Evolutionary conservation across 2,797 vertebrate species (phyloP).

Genomic region (Arrhamphus sclerolepis): DNA sequence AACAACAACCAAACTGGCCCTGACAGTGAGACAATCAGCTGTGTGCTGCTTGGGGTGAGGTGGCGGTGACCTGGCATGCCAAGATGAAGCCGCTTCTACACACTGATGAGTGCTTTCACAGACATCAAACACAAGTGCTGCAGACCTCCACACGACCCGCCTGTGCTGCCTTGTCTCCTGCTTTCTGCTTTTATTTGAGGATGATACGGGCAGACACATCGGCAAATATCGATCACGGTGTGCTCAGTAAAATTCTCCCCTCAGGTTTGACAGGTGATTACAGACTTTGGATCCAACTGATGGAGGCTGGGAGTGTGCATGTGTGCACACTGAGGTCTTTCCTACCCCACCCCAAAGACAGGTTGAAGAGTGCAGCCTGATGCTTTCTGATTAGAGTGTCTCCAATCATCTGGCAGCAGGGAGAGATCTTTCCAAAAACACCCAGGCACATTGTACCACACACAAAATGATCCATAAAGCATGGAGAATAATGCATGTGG

Average conservation of each 20-base stretch:
- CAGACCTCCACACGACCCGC: conserved; percentile 73
- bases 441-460: conserved; percentile 47
- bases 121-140: conserved; percentile 76
- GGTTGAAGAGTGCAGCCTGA: conserved; percentile 44
- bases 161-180: conserved; percentile 63
- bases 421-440: conserved; percentile 57
- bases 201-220: conserved; percentile 71
- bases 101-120: conserved; percentile 79
- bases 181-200: conserved; percentile 74
- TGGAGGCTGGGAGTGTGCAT: conserved; percentile 46
- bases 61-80: conserved; percentile 71
- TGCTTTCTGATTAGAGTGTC: conserved; percentile 61
- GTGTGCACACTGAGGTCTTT: conserved; percentile 56
- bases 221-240: conserved; percentile 82
- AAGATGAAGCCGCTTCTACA: conserved; percentile 65
- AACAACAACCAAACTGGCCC: conserved; percentile 63
- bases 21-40: conserved; percentile 78
- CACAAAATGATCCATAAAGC: conserved; percentile 70
- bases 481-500: conserved; percentile 75
- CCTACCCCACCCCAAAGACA: conserved; percentile 57
- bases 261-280: conserved; percentile 79
- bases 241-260: conserved; percentile 75
- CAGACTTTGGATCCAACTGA: conserved; percentile 69
- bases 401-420: conserved; percentile 65
- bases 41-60: conserved; percentile 68